phyloP scores from a whole-genome alignment of 2,113 vertebrate genomes.

The Hippocampus barbouri region DNA sequence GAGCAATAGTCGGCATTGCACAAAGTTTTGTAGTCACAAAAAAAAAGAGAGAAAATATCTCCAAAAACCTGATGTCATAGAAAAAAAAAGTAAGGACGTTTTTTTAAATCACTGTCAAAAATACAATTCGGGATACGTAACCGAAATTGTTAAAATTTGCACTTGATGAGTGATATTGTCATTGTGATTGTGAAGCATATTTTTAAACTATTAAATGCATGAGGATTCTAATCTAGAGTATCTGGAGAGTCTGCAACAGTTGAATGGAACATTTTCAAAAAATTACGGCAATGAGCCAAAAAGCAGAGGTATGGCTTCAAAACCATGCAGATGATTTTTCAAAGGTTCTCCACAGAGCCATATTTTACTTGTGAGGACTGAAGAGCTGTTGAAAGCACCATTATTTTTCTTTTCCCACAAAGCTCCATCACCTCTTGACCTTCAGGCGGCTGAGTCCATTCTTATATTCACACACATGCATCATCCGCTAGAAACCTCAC shows the following conservation, averaged over 20 bases:
- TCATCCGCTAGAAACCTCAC: slow-evolving; percentile 18
- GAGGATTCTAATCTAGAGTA: neutral
- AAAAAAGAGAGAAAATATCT: too few relatives aligned
- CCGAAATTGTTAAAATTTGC: too few relatives aligned
- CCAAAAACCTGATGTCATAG: too few relatives aligned
- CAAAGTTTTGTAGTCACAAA: too few relatives aligned
- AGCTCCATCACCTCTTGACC: slow-evolving; percentile 17
- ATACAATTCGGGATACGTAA: too few relatives aligned
- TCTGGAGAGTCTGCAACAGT: neutral
- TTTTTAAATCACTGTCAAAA: too few relatives aligned
- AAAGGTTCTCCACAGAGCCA: slow-evolving; percentile 10
- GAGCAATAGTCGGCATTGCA: too few relatives aligned
- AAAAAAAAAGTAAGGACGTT: too few relatives aligned
- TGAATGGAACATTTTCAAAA: neutral
- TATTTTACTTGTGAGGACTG: neutral
- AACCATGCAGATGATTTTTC: neutral
- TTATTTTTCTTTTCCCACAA: slow-evolving; percentile 8
- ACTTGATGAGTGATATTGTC: too few relatives aligned
- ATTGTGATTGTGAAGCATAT: neutral
- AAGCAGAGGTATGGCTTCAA: neutral
- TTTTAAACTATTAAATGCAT: neutral
- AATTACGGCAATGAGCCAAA: neutral
- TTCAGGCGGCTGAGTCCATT: slow-evolving; percentile 7
- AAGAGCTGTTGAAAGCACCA: slow-evolving; percentile 21
- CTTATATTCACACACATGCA: slow-evolving; percentile 11